phyloP scores from a whole-genome alignment of 1,140 invertebrate genomes.

The Mycetomoellerius zeteki region DNA sequence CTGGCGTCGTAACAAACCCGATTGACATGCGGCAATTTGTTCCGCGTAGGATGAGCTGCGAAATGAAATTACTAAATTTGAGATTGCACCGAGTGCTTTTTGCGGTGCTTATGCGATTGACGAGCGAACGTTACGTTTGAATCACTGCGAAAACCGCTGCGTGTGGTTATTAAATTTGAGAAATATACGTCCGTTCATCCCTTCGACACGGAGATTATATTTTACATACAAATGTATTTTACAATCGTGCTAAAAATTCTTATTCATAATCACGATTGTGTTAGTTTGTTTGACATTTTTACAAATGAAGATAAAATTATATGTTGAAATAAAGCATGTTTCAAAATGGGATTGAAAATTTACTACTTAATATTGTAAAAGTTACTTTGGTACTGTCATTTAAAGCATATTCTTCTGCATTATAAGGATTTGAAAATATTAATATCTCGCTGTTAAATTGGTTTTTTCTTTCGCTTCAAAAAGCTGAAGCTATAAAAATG shows the following conservation, averaged over 20 bases:
- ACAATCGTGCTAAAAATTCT: not conserved
- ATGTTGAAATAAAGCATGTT: too few relatives aligned
- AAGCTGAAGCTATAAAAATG: slow-evolving; percentile 68
- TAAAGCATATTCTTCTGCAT: not conserved
- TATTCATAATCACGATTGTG: not conserved
- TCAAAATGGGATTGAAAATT: not conserved
- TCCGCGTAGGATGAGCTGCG: slow-evolving; percentile 38
- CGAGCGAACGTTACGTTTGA: slow-evolving; percentile 4
- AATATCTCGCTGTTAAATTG: slow-evolving; percentile 4
- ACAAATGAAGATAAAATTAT: not conserved
- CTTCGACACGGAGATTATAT: not conserved
- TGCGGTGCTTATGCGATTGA: slow-evolving; percentile 45
- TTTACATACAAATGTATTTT: not conserved
- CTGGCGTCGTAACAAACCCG: slow-evolving; percentile 55
- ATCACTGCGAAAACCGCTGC: not conserved
- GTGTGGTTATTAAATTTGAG: slow-evolving; percentile 36
- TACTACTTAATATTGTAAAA: not conserved
- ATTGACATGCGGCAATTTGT: slow-evolving; percentile 64
- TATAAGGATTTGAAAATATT: slow-evolving; percentile 24
- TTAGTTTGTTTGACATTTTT: not conserved
- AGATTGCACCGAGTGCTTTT: slow-evolving; percentile 51
- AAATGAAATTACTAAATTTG: slow-evolving; percentile 61
- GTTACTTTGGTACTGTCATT: not conserved
- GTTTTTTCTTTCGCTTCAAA: slow-evolving; percentile 31
- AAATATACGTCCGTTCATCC: not conserved